A percentile compares a stretch with the other conserved stretches of the same genome.
Evolutionary conservation across 2,113 vertebrate genomes (phyloP).

Genomic region (Grus americana): DNA sequence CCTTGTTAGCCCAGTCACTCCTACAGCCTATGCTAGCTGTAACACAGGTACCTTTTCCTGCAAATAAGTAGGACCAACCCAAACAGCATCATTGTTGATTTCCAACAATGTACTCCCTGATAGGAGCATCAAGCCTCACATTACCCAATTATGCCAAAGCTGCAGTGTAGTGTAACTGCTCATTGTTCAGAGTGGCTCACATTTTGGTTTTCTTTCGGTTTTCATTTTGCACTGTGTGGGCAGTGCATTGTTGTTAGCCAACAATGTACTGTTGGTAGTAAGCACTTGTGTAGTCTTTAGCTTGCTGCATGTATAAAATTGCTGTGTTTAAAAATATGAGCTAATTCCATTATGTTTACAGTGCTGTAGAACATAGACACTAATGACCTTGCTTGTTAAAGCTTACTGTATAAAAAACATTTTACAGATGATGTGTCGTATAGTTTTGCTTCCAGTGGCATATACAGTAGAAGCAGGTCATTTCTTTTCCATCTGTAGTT

Average conservation of each 20-base stretch:
- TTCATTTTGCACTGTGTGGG: conserved; percentile 84
- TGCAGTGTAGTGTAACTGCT: conserved; percentile 26
- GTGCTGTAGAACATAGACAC: conserved; percentile 42
- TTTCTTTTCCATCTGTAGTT: neutral
- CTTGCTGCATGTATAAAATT: conserved; percentile 52
- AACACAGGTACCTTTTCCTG: conserved; percentile 84
- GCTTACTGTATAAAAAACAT: neutral
- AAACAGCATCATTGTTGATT: conserved; percentile 85
- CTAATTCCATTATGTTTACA: neutral
- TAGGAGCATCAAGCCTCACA: neutral
- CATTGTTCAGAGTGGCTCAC: neutral
- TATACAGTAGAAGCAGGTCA: neutral
- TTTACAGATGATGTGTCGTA: neutral
- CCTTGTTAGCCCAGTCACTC: conserved; percentile 87
- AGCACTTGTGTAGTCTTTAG: conserved; percentile 24
- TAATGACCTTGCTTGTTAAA: conserved; percentile 55
- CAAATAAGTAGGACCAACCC: conserved; percentile 73
- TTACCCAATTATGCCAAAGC: conserved; percentile 6
- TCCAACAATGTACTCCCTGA: conserved; percentile 87
- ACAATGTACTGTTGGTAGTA: conserved; percentile 93
- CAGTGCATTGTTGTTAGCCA: conserved; percentile 93
- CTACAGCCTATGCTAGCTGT: conserved; percentile 90
- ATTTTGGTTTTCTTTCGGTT: neutral
- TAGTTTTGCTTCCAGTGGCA: neutral
- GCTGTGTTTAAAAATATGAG: neutral